phyloP scores from a whole-genome alignment of 2,113 vertebrate genomes.

The Odontesthes bonariensis region DNA sequence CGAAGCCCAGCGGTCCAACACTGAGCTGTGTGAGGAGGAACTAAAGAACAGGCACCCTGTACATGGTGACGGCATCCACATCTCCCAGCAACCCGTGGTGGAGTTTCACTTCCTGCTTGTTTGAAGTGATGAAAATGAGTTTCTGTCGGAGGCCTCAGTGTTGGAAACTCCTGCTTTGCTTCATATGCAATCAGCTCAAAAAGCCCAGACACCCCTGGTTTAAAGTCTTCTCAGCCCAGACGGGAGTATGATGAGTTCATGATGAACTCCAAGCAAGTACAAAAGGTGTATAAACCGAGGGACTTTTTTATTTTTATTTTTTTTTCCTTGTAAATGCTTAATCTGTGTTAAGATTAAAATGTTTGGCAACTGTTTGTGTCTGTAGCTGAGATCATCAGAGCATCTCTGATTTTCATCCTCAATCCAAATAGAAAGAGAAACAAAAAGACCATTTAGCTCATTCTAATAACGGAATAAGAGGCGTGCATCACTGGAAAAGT shows the following conservation, averaged over 20 bases:
- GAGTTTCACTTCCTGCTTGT: slow-evolving; percentile 40
- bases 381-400: neutral
- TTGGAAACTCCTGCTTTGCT: slow-evolving; percentile 22
- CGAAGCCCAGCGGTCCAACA: neutral
- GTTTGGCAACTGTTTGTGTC: neutral
- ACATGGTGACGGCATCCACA: neutral
- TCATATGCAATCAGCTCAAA: neutral
- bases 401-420: neutral
- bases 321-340: too few relatives aligned
- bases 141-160: neutral
- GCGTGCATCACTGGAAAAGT: too few relatives aligned
- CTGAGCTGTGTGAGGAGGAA: neutral
- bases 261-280: neutral
- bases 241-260: too few relatives aligned
- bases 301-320: too few relatives aligned
- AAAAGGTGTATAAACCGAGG: neutral
- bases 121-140: neutral
- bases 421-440: slow-evolving; percentile 7
- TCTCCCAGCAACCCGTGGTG: neutral
- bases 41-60: too few relatives aligned
- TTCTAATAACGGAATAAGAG: too few relatives aligned
- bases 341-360: neutral
- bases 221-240: too few relatives aligned
- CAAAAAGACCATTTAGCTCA: neutral
- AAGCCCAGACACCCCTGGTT: too few relatives aligned